Evolutionary conservation across 2,113 vertebrate species (phyloP), one percentile per base, ranked within the genome.

Genomic region (Cheirogaleus medius): DNA sequence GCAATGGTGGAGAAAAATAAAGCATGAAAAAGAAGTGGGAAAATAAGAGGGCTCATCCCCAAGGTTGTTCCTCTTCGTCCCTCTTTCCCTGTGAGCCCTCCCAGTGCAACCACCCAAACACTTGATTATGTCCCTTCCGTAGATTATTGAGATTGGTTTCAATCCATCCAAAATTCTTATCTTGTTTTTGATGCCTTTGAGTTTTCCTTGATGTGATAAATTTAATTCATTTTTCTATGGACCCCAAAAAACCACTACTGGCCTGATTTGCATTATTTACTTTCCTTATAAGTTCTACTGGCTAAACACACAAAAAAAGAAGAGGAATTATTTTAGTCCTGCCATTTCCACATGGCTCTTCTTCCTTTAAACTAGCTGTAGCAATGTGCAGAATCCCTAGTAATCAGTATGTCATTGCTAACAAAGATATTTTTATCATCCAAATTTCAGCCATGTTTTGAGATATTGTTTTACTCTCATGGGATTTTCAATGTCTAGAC

Each of bases 191-290:
- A 6, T 84, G 13, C 21, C n/a, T 82, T 78, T 87, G n/a, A 87
- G 34, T 86, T 86, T 94, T 52, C 4, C 34, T 47, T 49, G 10
- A 42, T 68, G 13, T 68, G 2, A 87, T 29, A 90, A 56, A 64
- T 34, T 58, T 91, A 77, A 49, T 90, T 95, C 7, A 54, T 56
- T 86, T 98, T 96, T 90, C 17, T 85, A 18, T 63, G 39, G 27
- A 21, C 44, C 15, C 47, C 29, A 14, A 32, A 86, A 80, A 37
- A 54, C 20, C 49, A 80, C 37, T 27, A 42, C 68, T 42, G 58
- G 20, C 14, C 34, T 86, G 37, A 91, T 44, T 54, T 78, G 15
- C 7, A 37, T 80, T 74, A 78, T 44, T 83, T 23, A 49, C 34
- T 56, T 91, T 66, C 6, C 3, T 89, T 89, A 82, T 73, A 91